Evolutionary conservation across 1,140 invertebrate genomes (phyloP).

Genomic region (Drosophila lini): DNA sequence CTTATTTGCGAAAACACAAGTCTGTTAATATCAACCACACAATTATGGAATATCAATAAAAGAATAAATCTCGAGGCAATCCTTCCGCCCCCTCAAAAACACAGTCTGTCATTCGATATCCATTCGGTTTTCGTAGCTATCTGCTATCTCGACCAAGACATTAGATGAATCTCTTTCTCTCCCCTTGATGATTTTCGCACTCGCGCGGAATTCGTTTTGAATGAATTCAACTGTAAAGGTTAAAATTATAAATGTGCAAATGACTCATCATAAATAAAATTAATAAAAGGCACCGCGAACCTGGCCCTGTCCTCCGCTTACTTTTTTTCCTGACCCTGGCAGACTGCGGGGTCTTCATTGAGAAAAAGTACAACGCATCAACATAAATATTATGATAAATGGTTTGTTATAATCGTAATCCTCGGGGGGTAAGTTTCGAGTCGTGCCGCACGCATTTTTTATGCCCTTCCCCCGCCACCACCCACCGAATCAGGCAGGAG

Average conservation of each 20-base stretch:
- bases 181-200: conserved; percentile 36
- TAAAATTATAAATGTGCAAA: conserved; percentile 84
- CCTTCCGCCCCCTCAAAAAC: conserved; percentile 3
- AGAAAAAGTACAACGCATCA: conserved; percentile 84
- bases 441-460: conserved; percentile 80
- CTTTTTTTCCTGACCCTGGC: conserved; percentile 24
- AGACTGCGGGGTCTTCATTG: conserved; percentile 72
- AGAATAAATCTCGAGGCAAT: not conserved
- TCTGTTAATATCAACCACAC: conserved; percentile 30
- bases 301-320: conserved; percentile 33
- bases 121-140: conserved; percentile 9
- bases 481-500: conserved; percentile 15
- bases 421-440: conserved; percentile 83
- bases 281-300: conserved; percentile 76
- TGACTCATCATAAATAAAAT: conserved; percentile 85
- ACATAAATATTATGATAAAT: conserved; percentile 85
- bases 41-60: conserved; percentile 15
- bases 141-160: conserved; percentile 1
- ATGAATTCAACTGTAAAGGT: conserved; percentile 84
- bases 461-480: conserved; percentile 49
- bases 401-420: conserved; percentile 84
- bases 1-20: not conserved
- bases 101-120: not conserved
- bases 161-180: conserved; percentile 15
- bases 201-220: conserved; percentile 60